Evolutionary conservation across 2,113 vertebrate species (phyloP), one percentile per base, ranked within the genome.

Genomic region (Nematolebias whitei): DNA sequence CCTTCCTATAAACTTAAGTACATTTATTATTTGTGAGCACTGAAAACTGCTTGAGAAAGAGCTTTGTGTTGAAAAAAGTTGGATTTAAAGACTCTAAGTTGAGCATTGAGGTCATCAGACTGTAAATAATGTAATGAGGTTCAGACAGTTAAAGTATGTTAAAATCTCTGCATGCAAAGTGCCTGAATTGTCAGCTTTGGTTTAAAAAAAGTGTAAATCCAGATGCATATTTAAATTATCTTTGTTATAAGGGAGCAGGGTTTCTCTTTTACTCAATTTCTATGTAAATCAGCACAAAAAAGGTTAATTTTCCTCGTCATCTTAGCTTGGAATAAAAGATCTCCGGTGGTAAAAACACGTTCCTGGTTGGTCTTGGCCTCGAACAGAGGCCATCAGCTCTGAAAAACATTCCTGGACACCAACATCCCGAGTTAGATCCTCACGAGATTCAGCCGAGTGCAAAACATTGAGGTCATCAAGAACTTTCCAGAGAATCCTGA

Each of bases 391-490:
- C 67, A 81, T 78, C 70, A 66, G 54, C 49, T 62, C 73, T 77
- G 51, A n/a, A 87, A 83, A 89, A 84, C 71, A 79, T 86, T 71
- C 83, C 56, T 82, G 71, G 82, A 83, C 72, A 77, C 63, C 58
- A 55, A 59, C 76, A 79, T 89, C 85, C 85, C 78, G 85, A 90
- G 87, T 82, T 84, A 76, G 79, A 68, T 66, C 63, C 90, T 91
- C 91, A 93, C 75, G 78, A 92, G 92, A 92, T 80, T 47, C 74
- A 85, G 64, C 78, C 55, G 2, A 65, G 77, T 77, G 87, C 85
- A 91, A 93, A 92, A 91, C 87, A 87, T 82, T 81, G 88, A 88
- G 88, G 88, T 92, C 90, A 91, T 85, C 83, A 55, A 81, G 82
- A 91, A 79, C 76, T 79, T 81, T 85, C 80, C 77, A 83, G 84